These are phyloP conservation scores for Pocillopora verrucosa DNA, from an alignment of 64 coral and sea anemone genomes.

Conservation along the genomic window DNA sequence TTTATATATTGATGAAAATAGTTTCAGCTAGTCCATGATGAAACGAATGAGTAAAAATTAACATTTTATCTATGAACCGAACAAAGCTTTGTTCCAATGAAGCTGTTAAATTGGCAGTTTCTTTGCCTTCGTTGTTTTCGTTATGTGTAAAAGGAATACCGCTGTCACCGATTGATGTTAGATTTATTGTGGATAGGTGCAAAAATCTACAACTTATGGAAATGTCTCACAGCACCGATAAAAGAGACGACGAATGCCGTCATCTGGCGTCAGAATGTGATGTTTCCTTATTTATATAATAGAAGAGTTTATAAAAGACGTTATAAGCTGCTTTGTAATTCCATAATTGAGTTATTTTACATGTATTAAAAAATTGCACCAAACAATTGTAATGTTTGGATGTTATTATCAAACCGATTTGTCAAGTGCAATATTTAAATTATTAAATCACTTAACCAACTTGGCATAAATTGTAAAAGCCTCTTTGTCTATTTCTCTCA, in stretches of 20 bases:
- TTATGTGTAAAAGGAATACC: conserved; percentile 42
- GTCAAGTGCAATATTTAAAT: too few species aligned
- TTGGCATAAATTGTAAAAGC: conserved; percentile 64
- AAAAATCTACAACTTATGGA: conserved; percentile 41
- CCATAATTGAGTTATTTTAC: conserved; percentile 31
- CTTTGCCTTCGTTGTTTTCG: conserved; percentile 31
- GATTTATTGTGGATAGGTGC: conserved; percentile 26
- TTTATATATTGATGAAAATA: too few species aligned
- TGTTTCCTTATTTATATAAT: conserved; percentile 37
- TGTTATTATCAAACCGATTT: conserved; percentile 4
- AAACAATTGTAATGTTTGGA: conserved; percentile 20
- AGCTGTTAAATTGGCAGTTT: conserved; percentile 12
- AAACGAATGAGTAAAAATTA: too few species aligned
- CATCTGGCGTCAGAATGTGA: conserved; percentile 39
- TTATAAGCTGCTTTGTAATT: conserved; percentile 29
- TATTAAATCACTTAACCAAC: conserved; percentile 3
- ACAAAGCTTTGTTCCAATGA: too few species aligned
- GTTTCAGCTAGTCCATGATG: too few species aligned
- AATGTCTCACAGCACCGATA: conserved; percentile 29
- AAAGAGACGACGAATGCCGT: conserved; percentile 36
- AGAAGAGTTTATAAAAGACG: conserved; percentile 25
- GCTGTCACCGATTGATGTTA: conserved; percentile 23
- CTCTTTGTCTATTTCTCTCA: conserved; percentile 74
- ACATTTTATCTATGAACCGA: too few species aligned
- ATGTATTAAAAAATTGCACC: conserved; percentile 35